A percentile compares a stretch with the other conserved stretches of the same genome.
These are phyloP conservation scores for Halcyon smyrnensis DNA, from an alignment of 2,797 vertebrate species.

Conservation along the genomic window DNA sequence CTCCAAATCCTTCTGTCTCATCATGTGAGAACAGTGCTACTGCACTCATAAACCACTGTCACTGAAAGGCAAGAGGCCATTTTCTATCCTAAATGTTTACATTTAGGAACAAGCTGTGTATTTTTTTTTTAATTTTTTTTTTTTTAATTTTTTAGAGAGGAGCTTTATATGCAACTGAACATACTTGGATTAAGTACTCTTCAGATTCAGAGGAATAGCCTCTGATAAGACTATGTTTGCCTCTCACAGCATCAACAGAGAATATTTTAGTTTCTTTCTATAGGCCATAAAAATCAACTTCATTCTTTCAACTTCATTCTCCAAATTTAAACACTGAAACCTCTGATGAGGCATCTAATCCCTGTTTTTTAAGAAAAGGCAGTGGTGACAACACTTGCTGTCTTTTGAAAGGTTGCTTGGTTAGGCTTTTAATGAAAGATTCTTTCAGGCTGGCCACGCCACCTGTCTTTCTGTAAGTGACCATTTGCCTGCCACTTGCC, in stretches of 20 bases:
- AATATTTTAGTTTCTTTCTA: neutral
- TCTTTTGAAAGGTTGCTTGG: neutral
- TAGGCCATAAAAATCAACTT: neutral
- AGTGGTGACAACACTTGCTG: neutral
- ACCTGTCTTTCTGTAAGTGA: neutral
- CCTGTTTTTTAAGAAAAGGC: neutral
- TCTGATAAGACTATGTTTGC: neutral
- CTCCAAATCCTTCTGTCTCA: neutral
- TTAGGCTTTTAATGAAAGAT: neutral
- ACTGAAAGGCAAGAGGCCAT: neutral
- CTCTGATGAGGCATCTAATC: neutral
- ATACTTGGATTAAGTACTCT: neutral
- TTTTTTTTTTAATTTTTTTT: neutral
- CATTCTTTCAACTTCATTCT: neutral
- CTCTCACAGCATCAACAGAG: neutral
- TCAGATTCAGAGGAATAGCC: neutral
- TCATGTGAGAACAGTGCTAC: neutral
- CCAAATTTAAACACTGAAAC: neutral
- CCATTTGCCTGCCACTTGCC: fast-evolving
- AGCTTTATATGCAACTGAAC: neutral
- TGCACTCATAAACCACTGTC: neutral
- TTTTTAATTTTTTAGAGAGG: neutral
- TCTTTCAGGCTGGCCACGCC: neutral
- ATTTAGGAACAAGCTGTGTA: neutral
- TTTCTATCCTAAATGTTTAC: neutral